Evolutionary conservation across 2,797 vertebrate species (phyloP), one percentile per base, ranked within the genome.

Genomic region (Phrynocephalus forsythii): DNA sequence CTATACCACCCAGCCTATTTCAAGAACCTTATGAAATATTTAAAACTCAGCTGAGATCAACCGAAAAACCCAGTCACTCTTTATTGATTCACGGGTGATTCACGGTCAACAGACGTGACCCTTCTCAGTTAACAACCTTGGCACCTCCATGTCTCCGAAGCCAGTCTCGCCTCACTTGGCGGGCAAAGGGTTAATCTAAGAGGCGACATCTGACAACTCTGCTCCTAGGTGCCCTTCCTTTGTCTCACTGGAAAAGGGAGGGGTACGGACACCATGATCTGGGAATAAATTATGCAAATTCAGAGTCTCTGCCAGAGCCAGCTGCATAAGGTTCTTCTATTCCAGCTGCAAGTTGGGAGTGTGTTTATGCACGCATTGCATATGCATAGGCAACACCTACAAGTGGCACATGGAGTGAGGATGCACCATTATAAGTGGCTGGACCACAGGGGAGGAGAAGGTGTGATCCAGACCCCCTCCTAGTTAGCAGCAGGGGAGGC

Each of bases 21-120:
- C 93, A 93, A 92, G 84, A 92, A 90, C 93, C 91, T 90, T 87
- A 95, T 95, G 93, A 95, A 95, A 95, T 94, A 95, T 95, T 94
- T 94, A 95, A 91, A 67, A 56, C 91, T 88, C 68, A 30, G 85
- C 83, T 75, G 86, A 91, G 92, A 90, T 94, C 92, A 93, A 90
- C 93, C 71, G 90, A 75, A 89, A 33, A 89, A 68, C 68, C 81
- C 89, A 90, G 90, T 82, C 90, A 89, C 94, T 92, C 89, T 91
- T 94, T 91, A 93, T 91, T 85, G 90, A 94, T 93, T 92, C 84
- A 60, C 91, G 93, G 78, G 86, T 88, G 89, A 89, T 90, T 88
- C 88, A 86, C 91, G 69, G 90, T 63, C 85, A 66, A 87, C 60
- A 60, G 63, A 89, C 60, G 68, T 91, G 76, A 91, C 76, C 86